Evolutionary conservation across 64 coral and sea anemone genomes (phyloP), one percentile per base, ranked within the genome.

Genomic region (Montipora efflorescens): DNA sequence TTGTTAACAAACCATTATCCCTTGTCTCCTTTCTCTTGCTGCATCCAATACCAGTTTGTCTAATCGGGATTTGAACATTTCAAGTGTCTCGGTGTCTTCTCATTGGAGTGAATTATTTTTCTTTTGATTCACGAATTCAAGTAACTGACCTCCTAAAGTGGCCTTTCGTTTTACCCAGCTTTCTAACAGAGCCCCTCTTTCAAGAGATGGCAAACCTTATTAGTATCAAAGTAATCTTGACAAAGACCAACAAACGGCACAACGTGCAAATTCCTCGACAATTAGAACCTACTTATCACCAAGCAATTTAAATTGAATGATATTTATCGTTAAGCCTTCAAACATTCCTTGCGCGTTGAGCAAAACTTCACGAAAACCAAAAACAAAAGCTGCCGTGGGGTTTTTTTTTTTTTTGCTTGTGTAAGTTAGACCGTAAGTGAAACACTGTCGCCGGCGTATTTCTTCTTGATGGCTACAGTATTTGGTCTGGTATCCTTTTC

Each of bases 271-370:
- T 71, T 16, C 19, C 19, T 86, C 19, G 47, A 4, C 9, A 86
- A 86, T 51, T 86, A 86, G 44, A 86, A 51, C 61, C n/a, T 86
- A 51, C 82, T 71, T 86, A 86, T 67, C 58, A 36, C 19, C 48
- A 71, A 66, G 7, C 44, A 72, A 45, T 83, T 83, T 19, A 50
- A 48, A 70, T 50, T 48, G 23, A 16, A 49, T 48, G 82, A 86
- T 69, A 71, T 86, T 86, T 50, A 72, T 8, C 53, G 53, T 70
- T 69, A 71, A 45, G 1, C 18, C 66, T n/a, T 59, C 3, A 23
- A 62, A 82, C 80, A 82, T 82, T 82, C 80, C 13, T 50, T 86
- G 16, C 16, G 19, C 47, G 28, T 84, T 67, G 14, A 82, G 81
- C 36, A 64, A 69, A 59, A 59, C 36, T 36, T 36, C 36, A 50